Evolutionary conservation across 2,113 vertebrate genomes (phyloP).

Genomic region (Puffinus mauretanicus): DNA sequence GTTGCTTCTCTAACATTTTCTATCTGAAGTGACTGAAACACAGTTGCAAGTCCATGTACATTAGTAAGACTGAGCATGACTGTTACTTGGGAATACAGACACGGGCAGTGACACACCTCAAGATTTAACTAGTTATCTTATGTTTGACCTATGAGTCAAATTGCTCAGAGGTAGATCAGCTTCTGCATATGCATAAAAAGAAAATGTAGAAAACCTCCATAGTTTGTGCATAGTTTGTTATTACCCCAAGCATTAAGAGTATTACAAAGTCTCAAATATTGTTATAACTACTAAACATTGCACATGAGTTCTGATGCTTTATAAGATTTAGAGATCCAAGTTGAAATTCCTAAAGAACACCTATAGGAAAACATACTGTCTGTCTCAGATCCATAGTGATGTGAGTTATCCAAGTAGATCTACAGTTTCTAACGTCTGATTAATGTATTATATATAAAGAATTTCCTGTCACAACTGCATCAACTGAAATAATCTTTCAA

Average conservation of each 20-base stretch:
- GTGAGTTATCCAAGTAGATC: not conserved
- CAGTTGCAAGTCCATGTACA: not conserved
- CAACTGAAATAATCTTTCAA: not conserved
- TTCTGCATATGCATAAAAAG: not conserved
- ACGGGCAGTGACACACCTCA: not conserved
- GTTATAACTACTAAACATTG: not conserved
- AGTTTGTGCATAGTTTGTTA: not conserved
- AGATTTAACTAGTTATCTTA: not conserved
- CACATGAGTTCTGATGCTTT: not conserved
- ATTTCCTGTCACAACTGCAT: not conserved
- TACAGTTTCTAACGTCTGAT: not conserved
- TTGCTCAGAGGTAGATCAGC: not conserved
- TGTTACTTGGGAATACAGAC: not conserved
- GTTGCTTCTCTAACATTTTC: not conserved
- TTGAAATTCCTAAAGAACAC: not conserved
- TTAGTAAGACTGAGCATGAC: fast-evolving
- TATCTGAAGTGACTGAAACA: not conserved
- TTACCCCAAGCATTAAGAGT: not conserved
- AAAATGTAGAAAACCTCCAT: not conserved
- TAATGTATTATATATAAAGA: not conserved
- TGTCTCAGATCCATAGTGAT: not conserved
- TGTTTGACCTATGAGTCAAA: not conserved
- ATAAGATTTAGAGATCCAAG: not conserved
- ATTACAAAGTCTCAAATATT: not conserved
- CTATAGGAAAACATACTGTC: not conserved